Percentiles rank a stretch among this genome's conserved stretches.
Evolutionary conservation across 1,140 invertebrate genomes (phyloP).

Genomic region (Melitaea cinxia): DNA sequence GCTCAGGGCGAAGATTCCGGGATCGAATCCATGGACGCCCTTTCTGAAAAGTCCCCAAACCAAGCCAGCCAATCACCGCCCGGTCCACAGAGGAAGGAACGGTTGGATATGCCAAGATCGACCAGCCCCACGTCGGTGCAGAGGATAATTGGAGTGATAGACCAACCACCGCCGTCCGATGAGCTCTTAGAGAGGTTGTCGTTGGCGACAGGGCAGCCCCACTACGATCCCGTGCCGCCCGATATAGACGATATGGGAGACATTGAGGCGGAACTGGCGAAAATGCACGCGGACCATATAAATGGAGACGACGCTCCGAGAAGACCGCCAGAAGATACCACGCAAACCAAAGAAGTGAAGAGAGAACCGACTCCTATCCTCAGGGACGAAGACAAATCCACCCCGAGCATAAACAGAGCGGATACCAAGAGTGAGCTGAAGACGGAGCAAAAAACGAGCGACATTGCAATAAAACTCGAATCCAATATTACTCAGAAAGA

Average conservation of each 20-base stretch:
- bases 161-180: slow-evolving; percentile 56
- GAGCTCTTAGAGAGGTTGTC: slow-evolving; percentile 62
- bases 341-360: slow-evolving; percentile 50
- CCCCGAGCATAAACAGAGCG: slow-evolving; percentile 35
- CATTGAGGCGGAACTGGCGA: slow-evolving; percentile 85
- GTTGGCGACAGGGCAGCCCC: slow-evolving; percentile 49
- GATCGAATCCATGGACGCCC: slow-evolving; percentile 95
- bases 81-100: slow-evolving; percentile 68
- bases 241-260: slow-evolving; percentile 83
- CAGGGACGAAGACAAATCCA: slow-evolving; percentile 49
- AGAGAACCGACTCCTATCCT: slow-evolving; percentile 58
- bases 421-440: slow-evolving; percentile 35
- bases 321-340: slow-evolving; percentile 40
- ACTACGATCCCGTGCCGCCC: slow-evolving; percentile 63
- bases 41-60: slow-evolving; percentile 95
- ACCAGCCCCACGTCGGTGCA: slow-evolving; percentile 67
- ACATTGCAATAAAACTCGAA: slow-evolving; percentile 40
- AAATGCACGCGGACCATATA: slow-evolving; percentile 84
- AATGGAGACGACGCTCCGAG: slow-evolving; percentile 67
- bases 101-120: slow-evolving; percentile 69
- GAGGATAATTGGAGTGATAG: slow-evolving; percentile 68
- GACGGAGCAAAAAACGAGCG: slow-evolving; percentile 29
- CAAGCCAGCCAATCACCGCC: slow-evolving; percentile 86
- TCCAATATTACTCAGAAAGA: slow-evolving; percentile 49
- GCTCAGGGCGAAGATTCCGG: slow-evolving; percentile 93